Conservation (phyloP, 2,888 invertebrate species). For the Microctonus hyperodae region DNA sequence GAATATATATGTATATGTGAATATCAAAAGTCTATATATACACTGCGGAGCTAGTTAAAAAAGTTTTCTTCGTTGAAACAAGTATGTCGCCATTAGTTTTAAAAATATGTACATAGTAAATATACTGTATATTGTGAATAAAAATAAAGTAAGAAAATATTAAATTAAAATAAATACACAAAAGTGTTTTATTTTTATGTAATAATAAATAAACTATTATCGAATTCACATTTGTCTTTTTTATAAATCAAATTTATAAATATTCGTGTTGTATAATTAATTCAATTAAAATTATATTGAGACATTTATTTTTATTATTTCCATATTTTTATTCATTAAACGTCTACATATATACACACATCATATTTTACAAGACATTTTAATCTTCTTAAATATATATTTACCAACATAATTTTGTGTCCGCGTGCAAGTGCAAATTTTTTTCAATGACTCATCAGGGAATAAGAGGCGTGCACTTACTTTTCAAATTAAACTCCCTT, state of each 20-base stretch:
- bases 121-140: slow-evolving; percentile 33
- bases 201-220: too few species aligned
- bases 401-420: not conserved
- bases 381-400: not conserved
- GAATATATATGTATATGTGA: not conserved
- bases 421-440: not conserved
- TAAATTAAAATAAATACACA: too few species aligned
- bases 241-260: too few species aligned
- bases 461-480: slow-evolving; percentile 10
- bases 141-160: not conserved
- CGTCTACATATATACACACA: not conserved
- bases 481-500: slow-evolving; percentile 14
- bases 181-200: too few species aligned
- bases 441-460: slow-evolving; percentile 2
- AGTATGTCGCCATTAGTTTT: slow-evolving; percentile 60
- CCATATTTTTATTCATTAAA: not conserved
- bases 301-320: not conserved
- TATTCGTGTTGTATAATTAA: not conserved
- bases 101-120: slow-evolving; percentile 51
- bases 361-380: not conserved
- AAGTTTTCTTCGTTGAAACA: slow-evolving; percentile 57
- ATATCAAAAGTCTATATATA: slow-evolving; percentile 18
- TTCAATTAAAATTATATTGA: not conserved
- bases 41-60: slow-evolving; percentile 19
- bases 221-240: too few species aligned